Evolutionary conservation across 2,888 invertebrate species (phyloP), one percentile per base, ranked within the genome.

Genomic region (Tetragonisca angustula): DNA sequence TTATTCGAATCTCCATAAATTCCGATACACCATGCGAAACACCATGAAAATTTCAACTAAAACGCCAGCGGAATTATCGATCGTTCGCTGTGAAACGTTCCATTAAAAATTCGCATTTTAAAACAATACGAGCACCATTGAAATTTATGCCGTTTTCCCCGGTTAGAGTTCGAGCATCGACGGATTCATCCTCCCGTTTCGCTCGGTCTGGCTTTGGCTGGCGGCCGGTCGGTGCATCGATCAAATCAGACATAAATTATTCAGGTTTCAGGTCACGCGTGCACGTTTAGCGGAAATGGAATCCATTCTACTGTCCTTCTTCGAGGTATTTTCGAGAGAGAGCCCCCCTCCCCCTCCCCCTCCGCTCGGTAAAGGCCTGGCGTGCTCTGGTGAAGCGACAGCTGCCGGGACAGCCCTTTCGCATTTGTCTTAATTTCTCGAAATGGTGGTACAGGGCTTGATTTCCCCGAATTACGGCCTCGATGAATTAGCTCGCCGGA

Each of bases 341-440:
- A n/a, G 43, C 36, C 27, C 15, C n/a, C n/a, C n/a, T n/a, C n/a
- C n/a, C n/a, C n/a, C n/a, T n/a, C n/a, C n/a, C n/a, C n/a, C n/a
- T n/a, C n/a, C n/a, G n/a, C n/a, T n/a, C 4, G 43, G 68, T 52
- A 67, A 70, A 36, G 65, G 64, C 54, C 64, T 11, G 43, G 56
- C 54, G 43, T 65, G 59, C 59, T 19, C 19, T n/a, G 43, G 43
- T 6, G 85, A 50, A 77, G 61, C 82, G 82, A 84, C 87, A 87
- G 84, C 87, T 84, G 87, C 65, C 13, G 65, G 64, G 76, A 84
- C 87, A 87, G 87, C 81, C 87, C 80, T 87, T 82, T 84, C 87
- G 82, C 87, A 87, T 87, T 87, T 87, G 84, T 87, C 87, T 87
- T 87, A 82, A 87, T 87, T 87, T 78, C 87, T 61, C 71, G 79